Base-by-base conservation (phyloP, 2,888 invertebrate species). In the Lasius fuliginosus region DNA sequence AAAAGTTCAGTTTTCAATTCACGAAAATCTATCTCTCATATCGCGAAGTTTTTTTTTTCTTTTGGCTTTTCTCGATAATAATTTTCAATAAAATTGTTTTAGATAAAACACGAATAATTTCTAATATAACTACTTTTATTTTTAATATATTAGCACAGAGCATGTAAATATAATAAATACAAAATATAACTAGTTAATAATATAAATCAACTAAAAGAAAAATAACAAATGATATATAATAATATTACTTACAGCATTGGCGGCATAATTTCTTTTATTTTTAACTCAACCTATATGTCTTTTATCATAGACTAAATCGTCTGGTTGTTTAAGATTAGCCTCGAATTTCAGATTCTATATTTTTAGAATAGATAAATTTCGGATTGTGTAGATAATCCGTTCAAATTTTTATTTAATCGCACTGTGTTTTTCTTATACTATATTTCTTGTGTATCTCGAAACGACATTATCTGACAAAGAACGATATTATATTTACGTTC, bases 51-150 rank as follows among this genome's bases (percentile, higher is more conserved):
- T n/a, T 30, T 18, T 18, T 3, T 74, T 42, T 23, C 23, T 23
- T 23, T 46, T 12, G 12, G 0, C 4, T 68, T 49, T 49, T 6
- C 6, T 40, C 15, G 18, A 65, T 11, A 65, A 49, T 6, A 53
- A 53, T 40, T 40, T 67, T 5, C 11, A 46, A 62, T 75, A 60
- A 30, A 49, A 46, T 49, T 49, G 12, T n/a, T 40, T n/a, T 76
- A 27, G 27, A 67, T 56, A 42, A 53, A 4, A 40, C 30, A 67
- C n/a, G 4, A 30, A 46, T 62, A 67, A 27, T 65, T 65, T 68
- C 8, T 15, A 15, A 64, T 36, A 5, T 11, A 36, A 58, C 5
- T 64, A 33, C 12, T n/a, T 33, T 75, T 23, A 56, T 11, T 53
- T 42, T 42, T 30, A 46, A 64, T 64, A 23, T 33, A 60, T 4